These are phyloP conservation scores for Acrocephalus kingi DNA, from an alignment of 2,113 vertebrate species.

Conservation along the genomic window DNA sequence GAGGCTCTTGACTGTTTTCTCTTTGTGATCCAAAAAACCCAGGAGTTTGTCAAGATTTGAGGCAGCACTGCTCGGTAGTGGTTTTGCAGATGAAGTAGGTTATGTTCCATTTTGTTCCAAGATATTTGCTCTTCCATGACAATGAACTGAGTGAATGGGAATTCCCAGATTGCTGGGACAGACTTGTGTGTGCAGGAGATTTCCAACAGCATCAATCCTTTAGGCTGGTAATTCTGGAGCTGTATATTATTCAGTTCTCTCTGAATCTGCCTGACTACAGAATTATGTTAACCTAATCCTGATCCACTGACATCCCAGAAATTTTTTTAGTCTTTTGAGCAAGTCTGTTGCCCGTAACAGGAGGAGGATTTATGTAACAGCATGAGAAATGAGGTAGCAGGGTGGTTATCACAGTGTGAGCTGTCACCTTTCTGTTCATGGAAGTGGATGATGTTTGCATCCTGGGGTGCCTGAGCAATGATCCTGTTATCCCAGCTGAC, in stretches of 20 bases:
- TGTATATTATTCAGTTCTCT: not conserved
- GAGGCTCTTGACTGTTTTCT: not conserved
- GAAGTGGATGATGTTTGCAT: not conserved
- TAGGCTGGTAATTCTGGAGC: not conserved
- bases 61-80: not conserved
- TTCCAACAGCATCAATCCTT: not conserved
- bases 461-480: not conserved
- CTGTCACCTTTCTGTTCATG: not conserved
- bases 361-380: not conserved
- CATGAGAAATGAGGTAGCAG: not conserved
- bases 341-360: not conserved
- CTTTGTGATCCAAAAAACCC: not conserved
- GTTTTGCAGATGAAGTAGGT: not conserved
- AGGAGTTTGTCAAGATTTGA: not conserved
- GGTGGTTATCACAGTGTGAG: constrained; percentile 9
- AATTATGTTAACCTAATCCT: not conserved
- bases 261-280: not conserved
- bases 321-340: not conserved
- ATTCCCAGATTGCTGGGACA: not conserved
- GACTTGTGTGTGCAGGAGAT: not conserved
- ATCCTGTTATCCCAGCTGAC: constrained; percentile 10
- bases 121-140: not conserved
- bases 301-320: not conserved
- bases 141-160: not conserved
- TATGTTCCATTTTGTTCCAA: not conserved